Conservation (phyloP, 2,888 invertebrate genomes). For the Selenia dentaria region DNA sequence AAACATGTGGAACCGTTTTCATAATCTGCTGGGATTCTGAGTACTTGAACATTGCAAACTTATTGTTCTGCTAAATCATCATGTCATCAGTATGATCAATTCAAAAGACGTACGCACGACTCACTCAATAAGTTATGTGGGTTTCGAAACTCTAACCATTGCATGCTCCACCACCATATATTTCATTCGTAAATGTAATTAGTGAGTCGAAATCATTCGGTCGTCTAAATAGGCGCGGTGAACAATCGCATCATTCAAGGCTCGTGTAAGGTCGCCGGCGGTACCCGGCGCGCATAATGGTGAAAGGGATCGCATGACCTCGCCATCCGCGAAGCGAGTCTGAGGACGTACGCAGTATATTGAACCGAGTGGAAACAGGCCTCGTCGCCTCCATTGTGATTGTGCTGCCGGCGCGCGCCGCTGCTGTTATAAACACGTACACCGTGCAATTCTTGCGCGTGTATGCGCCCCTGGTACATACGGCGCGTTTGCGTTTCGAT, state of each 20-base stretch:
- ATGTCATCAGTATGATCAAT: too few species aligned
- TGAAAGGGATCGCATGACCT: conserved; percentile 77
- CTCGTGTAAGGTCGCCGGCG: conserved; percentile 64
- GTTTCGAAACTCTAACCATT: conserved; percentile 15
- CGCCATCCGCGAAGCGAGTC: conserved; percentile 54
- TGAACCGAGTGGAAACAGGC: conserved; percentile 50
- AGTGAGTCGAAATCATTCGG: conserved; percentile 24
- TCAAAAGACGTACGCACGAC: too few species aligned
- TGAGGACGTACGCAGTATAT: conserved; percentile 60
- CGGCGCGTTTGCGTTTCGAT: conserved; percentile 18
- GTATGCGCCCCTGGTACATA: conserved; percentile 30
- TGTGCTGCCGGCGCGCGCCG: neutral
- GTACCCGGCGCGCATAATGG: conserved; percentile 69
- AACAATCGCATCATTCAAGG: conserved; percentile 68
- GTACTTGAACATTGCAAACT: too few species aligned
- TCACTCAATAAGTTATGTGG: conserved; percentile 14
- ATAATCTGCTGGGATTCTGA: too few species aligned
- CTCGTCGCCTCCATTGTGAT: conserved; percentile 26
- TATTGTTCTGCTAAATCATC: too few species aligned
- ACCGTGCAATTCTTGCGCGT: conserved; percentile 38
- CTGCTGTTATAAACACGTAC: conserved; percentile 34
- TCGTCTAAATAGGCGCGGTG: conserved; percentile 46
- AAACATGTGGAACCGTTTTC: too few species aligned
- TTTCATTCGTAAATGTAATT: conserved; percentile 21
- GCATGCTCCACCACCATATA: conserved; percentile 19